Percentiles rank a stretch among this genome's conserved stretches.
Conservation (phyloP, 2,113 vertebrate genomes). For the Cepphus grylle region DNA sequence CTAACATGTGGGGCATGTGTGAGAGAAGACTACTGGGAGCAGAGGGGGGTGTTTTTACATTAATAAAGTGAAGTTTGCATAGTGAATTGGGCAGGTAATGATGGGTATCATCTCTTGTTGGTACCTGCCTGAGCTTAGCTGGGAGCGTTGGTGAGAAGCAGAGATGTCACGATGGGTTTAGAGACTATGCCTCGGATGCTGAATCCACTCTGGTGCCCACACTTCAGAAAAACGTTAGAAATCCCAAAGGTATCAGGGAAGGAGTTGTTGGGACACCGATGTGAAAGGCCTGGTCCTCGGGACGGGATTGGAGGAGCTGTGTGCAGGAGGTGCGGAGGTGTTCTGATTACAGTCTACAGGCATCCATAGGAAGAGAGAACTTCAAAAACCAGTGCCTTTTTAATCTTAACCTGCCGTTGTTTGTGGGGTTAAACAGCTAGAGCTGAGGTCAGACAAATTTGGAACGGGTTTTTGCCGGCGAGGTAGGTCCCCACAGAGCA, state of each 20-base stretch:
- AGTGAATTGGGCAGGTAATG: not conserved
- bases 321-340: not conserved
- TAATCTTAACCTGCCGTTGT: not conserved
- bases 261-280: not conserved
- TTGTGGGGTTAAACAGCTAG: not conserved
- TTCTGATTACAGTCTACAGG: not conserved
- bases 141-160: not conserved
- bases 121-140: not conserved
- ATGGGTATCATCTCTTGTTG: not conserved
- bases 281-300: not conserved
- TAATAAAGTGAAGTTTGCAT: not conserved
- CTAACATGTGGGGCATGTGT: not conserved
- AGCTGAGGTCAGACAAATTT: not conserved
- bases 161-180: not conserved
- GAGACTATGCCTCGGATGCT: not conserved
- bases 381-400: not conserved
- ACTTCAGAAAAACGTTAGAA: not conserved
- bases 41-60: not conserved
- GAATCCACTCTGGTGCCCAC: not conserved
- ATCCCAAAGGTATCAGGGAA: not conserved
- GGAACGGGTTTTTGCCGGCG: not conserved
- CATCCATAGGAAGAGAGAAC: not conserved
- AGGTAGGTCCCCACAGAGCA: not conserved
- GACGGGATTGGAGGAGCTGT: accelerated
- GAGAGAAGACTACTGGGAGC: not conserved